A percentile compares a stretch with the other conserved stretches of the same genome.
Evolutionary conservation across 2,888 invertebrate species (phyloP).

Genomic region (Caenorhabditis angaria): DNA sequence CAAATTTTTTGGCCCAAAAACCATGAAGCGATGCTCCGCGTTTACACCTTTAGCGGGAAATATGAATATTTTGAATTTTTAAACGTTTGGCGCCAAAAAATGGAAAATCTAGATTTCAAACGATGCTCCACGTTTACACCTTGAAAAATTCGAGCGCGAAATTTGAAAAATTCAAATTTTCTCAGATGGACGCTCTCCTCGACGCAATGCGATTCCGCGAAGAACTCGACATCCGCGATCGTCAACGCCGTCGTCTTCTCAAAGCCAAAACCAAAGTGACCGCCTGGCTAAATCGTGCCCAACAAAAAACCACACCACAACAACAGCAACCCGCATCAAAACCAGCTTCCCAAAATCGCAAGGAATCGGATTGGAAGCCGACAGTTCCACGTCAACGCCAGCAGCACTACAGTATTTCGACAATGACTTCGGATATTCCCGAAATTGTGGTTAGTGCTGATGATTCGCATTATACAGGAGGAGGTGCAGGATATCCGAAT

Average conservation of each 20-base stretch:
- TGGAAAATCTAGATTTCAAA: no score
- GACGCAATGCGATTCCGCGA: constrained; percentile 71
- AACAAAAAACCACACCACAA: background rate
- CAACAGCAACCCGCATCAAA: background rate
- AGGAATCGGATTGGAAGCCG: background rate
- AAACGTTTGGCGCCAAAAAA: background rate
- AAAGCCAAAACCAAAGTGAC: constrained; percentile 55
- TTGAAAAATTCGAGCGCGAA: no score
- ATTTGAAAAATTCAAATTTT: no score
- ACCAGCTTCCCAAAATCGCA: background rate
- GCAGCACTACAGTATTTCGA: constrained; percentile 59
- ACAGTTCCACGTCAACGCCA: constrained; percentile 32
- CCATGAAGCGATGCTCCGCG: no score
- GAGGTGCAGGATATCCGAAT: no score
- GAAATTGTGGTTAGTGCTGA: constrained; percentile 68
- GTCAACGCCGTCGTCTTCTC: constrained; percentile 60
- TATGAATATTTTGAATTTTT: background rate
- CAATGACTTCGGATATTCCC: constrained; percentile 62
- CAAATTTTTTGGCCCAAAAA: no score
- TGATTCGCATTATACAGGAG: constrained; percentile 18
- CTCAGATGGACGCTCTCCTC: constrained; percentile 66
- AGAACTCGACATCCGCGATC: constrained; percentile 65
- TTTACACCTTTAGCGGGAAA: constrained; percentile 3
- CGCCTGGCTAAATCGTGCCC: constrained; percentile 62
- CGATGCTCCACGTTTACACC: no score